phyloP scores from a whole-genome alignment of 2,797 vertebrate species.

The Pipistrellus pygmaeus region DNA sequence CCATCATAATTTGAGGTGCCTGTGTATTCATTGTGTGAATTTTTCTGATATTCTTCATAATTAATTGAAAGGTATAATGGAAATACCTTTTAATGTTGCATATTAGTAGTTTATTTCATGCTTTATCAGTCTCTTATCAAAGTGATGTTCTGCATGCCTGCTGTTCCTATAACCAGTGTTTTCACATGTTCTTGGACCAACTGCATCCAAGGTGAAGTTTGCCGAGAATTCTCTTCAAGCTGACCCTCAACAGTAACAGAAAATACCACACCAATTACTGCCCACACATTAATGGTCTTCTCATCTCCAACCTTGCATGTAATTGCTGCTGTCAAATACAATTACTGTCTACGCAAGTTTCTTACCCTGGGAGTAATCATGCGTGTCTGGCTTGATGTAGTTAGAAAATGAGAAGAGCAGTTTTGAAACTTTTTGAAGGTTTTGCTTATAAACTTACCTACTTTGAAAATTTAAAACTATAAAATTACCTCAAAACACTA shows the following conservation, averaged over 20 bases:
- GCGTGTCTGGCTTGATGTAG: background rate
- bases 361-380: constrained; percentile 71
- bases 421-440: constrained; percentile 80
- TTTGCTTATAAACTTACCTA: constrained; percentile 72
- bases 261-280: constrained; percentile 83
- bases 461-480: constrained; percentile 42
- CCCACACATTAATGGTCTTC: constrained; percentile 82
- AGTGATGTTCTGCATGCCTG: constrained; percentile 40
- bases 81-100: constrained; percentile 73
- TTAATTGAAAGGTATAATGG: constrained; percentile 57
- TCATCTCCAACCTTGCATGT: constrained; percentile 86
- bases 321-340: constrained; percentile 88
- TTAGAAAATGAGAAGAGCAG: constrained; percentile 4
- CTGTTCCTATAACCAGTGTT: constrained; percentile 25
- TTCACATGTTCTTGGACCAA: constrained; percentile 70
- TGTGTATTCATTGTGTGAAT: constrained; percentile 54
- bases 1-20: background rate
- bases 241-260: constrained; percentile 72
- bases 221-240: constrained; percentile 61
- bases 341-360: constrained; percentile 84
- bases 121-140: constrained; percentile 63
- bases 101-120: constrained; percentile 78
- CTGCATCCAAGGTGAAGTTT: constrained; percentile 71
- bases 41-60: constrained; percentile 63
- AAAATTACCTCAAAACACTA: background rate